Percentiles rank a stretch among this genome's conserved stretches.
These are phyloP conservation scores for Trissonchulus latispiculum DNA, from an alignment of 2,888 invertebrate species.

Conservation along the genomic window DNA sequence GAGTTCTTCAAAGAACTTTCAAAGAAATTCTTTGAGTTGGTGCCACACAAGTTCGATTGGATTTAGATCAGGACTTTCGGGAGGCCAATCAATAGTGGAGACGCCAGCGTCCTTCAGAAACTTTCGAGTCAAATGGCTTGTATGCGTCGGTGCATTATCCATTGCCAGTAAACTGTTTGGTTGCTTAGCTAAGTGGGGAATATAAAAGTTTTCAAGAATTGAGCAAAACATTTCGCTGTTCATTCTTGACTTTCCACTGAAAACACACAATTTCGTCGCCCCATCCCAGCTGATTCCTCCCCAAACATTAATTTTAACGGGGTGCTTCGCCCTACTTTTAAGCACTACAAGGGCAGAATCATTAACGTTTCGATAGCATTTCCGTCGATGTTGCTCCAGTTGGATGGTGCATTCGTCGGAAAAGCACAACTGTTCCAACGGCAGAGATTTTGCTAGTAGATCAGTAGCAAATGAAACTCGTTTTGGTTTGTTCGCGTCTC, in stretches of 20 bases:
- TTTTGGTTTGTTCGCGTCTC: no score
- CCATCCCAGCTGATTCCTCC: slow-evolving; percentile 1
- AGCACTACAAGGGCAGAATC: not conserved
- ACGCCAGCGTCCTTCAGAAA: not conserved
- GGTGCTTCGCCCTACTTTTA: slow-evolving; percentile 2
- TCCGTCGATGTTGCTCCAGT: not conserved
- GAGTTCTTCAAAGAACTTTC: no score
- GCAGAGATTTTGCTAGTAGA: no score
- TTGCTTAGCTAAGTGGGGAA: not conserved
- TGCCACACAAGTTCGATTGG: not conserved
- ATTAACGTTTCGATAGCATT: no score
- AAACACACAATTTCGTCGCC: not conserved
- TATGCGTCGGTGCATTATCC: no score
- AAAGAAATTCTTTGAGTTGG: not conserved
- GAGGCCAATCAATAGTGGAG: not conserved
- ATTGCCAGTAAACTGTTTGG: not conserved
- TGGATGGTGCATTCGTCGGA: slow-evolving; percentile 7
- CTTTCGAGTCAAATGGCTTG: no score
- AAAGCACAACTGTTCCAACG: not conserved
- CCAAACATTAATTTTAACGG: slow-evolving; percentile 3
- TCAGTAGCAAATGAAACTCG: no score
- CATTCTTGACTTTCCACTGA: not conserved
- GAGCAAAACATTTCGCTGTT: not conserved
- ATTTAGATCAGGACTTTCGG: no score
- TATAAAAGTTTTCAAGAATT: not conserved